These are phyloP conservation scores for Porphyrio hochstetteri DNA, from an alignment of 2,113 vertebrate genomes.

Conservation along the genomic window DNA sequence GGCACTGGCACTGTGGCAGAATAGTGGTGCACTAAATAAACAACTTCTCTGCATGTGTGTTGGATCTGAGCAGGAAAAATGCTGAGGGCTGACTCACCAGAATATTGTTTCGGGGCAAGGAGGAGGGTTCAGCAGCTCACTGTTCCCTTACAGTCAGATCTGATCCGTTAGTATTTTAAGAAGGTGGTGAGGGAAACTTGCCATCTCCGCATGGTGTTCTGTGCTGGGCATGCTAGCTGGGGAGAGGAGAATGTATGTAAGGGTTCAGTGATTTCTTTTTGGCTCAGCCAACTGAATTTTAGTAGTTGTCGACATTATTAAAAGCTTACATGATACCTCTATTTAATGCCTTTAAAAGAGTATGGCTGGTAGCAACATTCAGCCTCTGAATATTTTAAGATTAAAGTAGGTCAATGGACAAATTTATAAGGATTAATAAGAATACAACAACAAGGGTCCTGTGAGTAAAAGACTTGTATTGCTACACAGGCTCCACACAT, in stretches of 20 bases:
- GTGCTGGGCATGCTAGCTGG: background rate
- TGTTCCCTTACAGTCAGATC: background rate
- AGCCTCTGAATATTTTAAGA: background rate
- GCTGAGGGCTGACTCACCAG: background rate
- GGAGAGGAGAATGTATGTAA: background rate
- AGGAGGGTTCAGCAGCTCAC: background rate
- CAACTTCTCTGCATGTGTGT: background rate
- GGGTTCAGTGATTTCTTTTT: background rate
- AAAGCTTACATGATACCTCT: background rate
- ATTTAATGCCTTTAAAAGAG: background rate
- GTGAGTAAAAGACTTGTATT: background rate
- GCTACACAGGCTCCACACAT: no score
- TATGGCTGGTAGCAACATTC: background rate
- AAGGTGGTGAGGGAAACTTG: background rate
- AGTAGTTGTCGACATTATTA: background rate
- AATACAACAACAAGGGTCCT: background rate
- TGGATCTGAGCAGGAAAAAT: background rate
- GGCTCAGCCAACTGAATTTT: background rate
- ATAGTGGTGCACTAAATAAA: background rate
- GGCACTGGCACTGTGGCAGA: background rate
- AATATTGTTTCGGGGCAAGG: background rate
- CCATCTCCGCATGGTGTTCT: background rate
- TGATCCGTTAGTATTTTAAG: background rate
- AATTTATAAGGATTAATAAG: background rate
- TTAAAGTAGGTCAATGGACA: background rate